These are phyloP conservation scores for Nyctereutes procyonoides DNA, from an alignment of 2,113 vertebrate species.

Conservation along the genomic window DNA sequence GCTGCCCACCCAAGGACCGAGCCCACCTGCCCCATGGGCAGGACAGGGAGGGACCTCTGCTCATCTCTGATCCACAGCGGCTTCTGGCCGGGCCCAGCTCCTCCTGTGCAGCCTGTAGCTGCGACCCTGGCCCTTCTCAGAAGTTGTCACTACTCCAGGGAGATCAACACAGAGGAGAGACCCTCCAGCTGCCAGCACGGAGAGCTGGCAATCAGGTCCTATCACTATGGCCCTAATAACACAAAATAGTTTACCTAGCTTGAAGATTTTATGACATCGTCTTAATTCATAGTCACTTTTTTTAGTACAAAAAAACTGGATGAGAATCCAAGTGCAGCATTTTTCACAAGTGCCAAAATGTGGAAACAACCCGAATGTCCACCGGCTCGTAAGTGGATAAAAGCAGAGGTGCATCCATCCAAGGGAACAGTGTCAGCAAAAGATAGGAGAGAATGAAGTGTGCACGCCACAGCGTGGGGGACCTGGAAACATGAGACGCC, in stretches of 20 bases:
- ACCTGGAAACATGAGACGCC: fast-evolving
- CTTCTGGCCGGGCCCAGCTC: neutral
- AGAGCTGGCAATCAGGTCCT: neutral
- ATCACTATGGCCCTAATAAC: neutral
- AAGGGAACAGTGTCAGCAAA: fast-evolving
- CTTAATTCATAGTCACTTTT: conserved; percentile 11
- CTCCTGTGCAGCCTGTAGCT: neutral
- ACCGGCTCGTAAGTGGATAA: neutral
- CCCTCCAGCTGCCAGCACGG: neutral
- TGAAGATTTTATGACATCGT: neutral
- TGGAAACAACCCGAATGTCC: too few species aligned
- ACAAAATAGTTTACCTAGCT: neutral
- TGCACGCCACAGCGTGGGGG: neutral
- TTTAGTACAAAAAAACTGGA: neutral
- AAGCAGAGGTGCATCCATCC: fast-evolving
- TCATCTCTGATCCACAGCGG: too few species aligned
- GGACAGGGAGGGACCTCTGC: neutral
- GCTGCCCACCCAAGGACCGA: neutral
- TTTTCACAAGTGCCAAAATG: neutral
- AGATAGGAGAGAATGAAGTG: fast-evolving
- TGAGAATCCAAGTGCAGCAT: neutral
- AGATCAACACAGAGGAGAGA: neutral
- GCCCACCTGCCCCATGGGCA: neutral
- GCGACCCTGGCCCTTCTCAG: neutral
- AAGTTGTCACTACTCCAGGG: neutral